Percentiles rank a stretch among this genome's conserved stretches.
phyloP scores from a whole-genome alignment of 2,888 invertebrate species.

The Trimorus sp. region DNA sequence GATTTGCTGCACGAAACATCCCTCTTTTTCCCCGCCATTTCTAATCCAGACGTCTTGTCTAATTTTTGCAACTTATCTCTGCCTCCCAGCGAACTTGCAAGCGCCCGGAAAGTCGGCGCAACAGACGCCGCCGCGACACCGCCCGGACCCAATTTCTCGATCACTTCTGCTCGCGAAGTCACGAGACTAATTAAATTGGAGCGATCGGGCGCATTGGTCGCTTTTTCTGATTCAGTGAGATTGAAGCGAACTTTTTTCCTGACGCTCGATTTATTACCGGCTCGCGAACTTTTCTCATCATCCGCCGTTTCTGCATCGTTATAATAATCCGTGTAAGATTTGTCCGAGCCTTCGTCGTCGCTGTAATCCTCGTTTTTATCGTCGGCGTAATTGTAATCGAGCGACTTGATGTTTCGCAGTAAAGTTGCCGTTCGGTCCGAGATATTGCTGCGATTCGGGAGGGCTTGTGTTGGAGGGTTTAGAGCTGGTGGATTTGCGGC shows the following conservation, averaged over 20 bases:
- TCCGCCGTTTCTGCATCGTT: slow-evolving; percentile 31
- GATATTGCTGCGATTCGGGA: neutral
- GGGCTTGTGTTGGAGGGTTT: neutral
- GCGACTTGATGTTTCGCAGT: slow-evolving; percentile 47
- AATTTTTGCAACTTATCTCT: no score
- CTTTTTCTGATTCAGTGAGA: slow-evolving; percentile 19
- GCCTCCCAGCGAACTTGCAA: no score
- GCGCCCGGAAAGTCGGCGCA: no score
- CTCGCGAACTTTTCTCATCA: slow-evolving; percentile 36
- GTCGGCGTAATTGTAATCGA: slow-evolving; percentile 25
- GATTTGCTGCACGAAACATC: no score
- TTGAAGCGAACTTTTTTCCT: slow-evolving; percentile 44
- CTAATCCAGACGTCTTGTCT: no score
- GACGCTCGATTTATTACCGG: slow-evolving; percentile 16
- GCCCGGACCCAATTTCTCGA: slow-evolving; percentile 17
- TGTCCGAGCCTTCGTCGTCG: slow-evolving; percentile 27
- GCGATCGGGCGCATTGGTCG: slow-evolving; percentile 19
- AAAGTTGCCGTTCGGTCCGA: slow-evolving; percentile 8
- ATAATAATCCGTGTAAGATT: slow-evolving; percentile 42
- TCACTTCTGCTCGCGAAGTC: slow-evolving; percentile 23
- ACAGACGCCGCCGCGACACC: no score
- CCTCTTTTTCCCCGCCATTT: no score
- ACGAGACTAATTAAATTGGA: slow-evolving; percentile 21
- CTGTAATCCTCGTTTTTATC: slow-evolving; percentile 28
- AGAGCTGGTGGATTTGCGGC: neutral